Evolutionary conservation across 2,797 vertebrate genomes (phyloP), one percentile per base, ranked within the genome.

Genomic region (Catamblyrhynchus diadema): DNA sequence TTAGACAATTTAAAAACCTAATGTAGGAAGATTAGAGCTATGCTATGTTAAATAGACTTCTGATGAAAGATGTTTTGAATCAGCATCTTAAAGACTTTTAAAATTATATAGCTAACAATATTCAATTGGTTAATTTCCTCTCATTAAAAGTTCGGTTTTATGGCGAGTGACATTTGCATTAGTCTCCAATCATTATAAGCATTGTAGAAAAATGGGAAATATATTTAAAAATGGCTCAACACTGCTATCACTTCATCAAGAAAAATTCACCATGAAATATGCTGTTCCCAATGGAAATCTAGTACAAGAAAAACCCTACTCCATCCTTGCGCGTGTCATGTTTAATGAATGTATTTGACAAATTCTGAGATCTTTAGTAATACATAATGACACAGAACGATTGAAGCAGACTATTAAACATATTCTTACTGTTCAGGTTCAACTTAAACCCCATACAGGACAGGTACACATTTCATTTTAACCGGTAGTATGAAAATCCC

Each of bases 291-390:
- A 4, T 74, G 92, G 96, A 94, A 59, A 91, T 51, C 42, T 86
- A 88, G 50, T 91, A 93, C 93, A 95, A 89, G 94, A 86, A 94
- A 91, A 93, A 88, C 21, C n/a, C 61, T 88, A 73, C 50, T 81
- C 48, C 0, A 1, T 95, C 83, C 82, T 93, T 86, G 75, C 28
- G 72, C 91, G 84, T 95, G 93, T 96, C 95, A 96, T 90, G 82
- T 95, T 92, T 95, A 96, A 96, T 96, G 85, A 94, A 94, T 89
- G 62, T 81, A 82, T 96, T 97, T 94, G 91, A 94, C 80, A 97
- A 94, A 93, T 91, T 89, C 91, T 77, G 93, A 94, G 85, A 79
- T 94, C 73, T 90, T 93, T 83, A 88, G 81, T 86, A 94, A 91
- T 86, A 93, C 61, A 92, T 91, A 95, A 83, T 0, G 54, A 73